A percentile compares a stretch with the other conserved stretches of the same genome.
Conservation (phyloP, 2,797 vertebrate species). For the Thamnophis elegans region DNA sequence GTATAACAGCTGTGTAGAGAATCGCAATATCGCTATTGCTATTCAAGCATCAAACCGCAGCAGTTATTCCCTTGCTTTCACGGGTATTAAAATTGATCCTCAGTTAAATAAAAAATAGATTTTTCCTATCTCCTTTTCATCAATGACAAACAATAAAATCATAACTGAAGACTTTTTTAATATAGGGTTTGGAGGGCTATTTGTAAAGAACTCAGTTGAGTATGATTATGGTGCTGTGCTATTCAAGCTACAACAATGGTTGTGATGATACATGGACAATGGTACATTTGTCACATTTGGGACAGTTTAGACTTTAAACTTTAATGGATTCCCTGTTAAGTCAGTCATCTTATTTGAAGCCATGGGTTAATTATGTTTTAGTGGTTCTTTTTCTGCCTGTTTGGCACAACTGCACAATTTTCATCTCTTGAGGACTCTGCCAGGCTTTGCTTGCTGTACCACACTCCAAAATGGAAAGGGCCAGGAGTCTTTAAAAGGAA, state of each 20-base stretch:
- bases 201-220: constrained; percentile 17
- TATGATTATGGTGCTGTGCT: background rate
- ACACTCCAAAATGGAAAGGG: background rate
- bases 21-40: constrained; percentile 27
- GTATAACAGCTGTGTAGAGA: constrained; percentile 23
- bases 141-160: constrained; percentile 25
- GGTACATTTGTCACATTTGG: background rate
- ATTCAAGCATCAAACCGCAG: background rate
- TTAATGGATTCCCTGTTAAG: background rate
- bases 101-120: constrained; percentile 36
- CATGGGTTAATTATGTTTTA: background rate
- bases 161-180: background rate
- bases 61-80: background rate
- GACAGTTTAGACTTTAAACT: background rate
- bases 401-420: background rate
- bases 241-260: background rate
- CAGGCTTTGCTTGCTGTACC: background rate
- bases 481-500: background rate
- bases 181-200: constrained; percentile 9
- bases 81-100: constrained; percentile 4
- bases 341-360: background rate
- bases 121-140: constrained; percentile 28
- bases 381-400: background rate
- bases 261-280: background rate
- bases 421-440: background rate